These are phyloP conservation scores for Andrena dorsata DNA, from an alignment of 2,888 invertebrate species.

Conservation along the genomic window DNA sequence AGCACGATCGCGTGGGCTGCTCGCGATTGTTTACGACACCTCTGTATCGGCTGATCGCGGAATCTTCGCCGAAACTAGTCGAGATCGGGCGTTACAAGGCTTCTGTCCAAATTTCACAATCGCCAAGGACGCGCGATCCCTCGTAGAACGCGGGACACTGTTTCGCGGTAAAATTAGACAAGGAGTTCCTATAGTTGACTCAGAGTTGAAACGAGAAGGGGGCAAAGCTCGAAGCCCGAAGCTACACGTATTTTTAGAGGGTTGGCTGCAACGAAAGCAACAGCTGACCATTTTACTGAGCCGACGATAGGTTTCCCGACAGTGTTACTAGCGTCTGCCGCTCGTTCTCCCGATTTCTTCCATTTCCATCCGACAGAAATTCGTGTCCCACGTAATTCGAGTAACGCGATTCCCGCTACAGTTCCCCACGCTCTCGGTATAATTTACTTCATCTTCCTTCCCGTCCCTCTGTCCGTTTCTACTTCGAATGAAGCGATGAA, in stretches of 20 bases:
- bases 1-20: background rate
- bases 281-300: constrained; percentile 57
- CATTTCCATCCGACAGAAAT: background rate
- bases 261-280: constrained; percentile 67
- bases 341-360: background rate
- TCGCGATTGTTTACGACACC: constrained; percentile 4
- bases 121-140: constrained; percentile 53
- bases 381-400: no score
- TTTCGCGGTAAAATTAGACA: constrained; percentile 69
- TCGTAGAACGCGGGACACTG: constrained; percentile 55
- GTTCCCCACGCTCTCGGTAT: no score
- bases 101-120: constrained; percentile 57
- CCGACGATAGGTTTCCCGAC: background rate
- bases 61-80: background rate
- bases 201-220: constrained; percentile 41
- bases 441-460: no score
- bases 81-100: constrained; percentile 21
- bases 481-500: no score
- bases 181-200: constrained; percentile 67
- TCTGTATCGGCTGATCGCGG: constrained; percentile 6
- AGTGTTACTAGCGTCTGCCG: background rate
- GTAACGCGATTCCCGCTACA: no score
- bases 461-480: no score
- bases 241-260: constrained; percentile 73
- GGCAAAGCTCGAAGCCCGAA: constrained; percentile 42